Percentiles rank a stretch among this genome's conserved stretches.
phyloP scores from a whole-genome alignment of 2,797 vertebrate species.

The Fistularia tabacaria region DNA sequence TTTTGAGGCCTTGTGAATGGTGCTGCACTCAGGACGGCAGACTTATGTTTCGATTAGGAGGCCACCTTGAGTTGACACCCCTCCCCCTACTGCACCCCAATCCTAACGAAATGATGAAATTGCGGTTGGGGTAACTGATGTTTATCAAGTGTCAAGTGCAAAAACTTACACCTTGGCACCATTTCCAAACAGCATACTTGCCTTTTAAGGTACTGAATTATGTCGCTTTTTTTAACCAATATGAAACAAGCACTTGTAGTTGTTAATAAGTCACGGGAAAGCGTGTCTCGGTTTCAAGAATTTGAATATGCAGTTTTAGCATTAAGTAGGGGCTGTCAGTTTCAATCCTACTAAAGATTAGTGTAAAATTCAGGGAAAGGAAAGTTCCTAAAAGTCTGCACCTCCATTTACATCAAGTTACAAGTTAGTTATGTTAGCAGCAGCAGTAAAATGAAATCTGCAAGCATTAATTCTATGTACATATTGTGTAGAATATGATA shows the following conservation, averaged over 20 bases:
- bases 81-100: conserved; percentile 19
- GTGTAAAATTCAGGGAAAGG: too few relatives aligned
- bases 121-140: conserved; percentile 51
- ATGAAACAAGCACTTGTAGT: conserved; percentile 1
- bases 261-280: not conserved
- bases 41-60: conserved; percentile 54
- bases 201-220: too few relatives aligned
- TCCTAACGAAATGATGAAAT: conserved; percentile 56
- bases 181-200: conserved; percentile 7
- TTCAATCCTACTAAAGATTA: too few relatives aligned
- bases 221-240: too few relatives aligned
- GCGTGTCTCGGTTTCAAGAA: not conserved
- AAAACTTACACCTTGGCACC: conserved; percentile 1
- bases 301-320: not conserved
- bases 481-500: too few relatives aligned
- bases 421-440: too few relatives aligned
- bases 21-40: conserved; percentile 59
- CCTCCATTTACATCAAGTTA: too few relatives aligned
- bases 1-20: conserved; percentile 24
- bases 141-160: conserved; percentile 33
- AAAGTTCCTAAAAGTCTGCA: too few relatives aligned
- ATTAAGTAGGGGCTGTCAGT: too few relatives aligned
- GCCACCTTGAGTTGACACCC: conserved; percentile 39
- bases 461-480: too few relatives aligned
- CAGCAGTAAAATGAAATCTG: too few relatives aligned